phyloP scores from a whole-genome alignment of 2,888 invertebrate genomes.

The Cynaeus angustus region DNA sequence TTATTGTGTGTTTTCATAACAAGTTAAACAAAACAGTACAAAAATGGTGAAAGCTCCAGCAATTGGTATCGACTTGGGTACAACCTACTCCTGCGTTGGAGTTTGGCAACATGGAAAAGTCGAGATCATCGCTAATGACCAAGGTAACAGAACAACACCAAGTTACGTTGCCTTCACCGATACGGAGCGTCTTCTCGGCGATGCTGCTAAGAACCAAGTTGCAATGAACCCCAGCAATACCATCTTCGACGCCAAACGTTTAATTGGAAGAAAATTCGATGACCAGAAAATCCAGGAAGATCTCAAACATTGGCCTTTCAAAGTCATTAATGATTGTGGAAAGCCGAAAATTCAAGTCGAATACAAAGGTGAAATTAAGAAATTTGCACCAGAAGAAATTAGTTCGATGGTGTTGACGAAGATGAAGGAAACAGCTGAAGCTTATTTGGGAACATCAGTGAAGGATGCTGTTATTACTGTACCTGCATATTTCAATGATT shows the following conservation, averaged over 20 bases:
- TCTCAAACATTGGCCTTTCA: constrained; percentile 90
- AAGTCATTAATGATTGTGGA: constrained; percentile 77
- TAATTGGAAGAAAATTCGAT: constrained; percentile 86
- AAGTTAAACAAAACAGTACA: constrained; percentile 73
- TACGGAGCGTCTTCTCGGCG: constrained; percentile 80
- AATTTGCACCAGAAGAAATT: constrained; percentile 81
- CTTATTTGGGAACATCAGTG: constrained; percentile 74
- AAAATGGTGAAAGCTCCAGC: constrained; percentile 69
- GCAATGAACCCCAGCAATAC: constrained; percentile 84
- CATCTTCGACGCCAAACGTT: constrained; percentile 81
- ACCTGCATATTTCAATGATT: constrained; percentile 70
- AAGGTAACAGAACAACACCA: constrained; percentile 89
- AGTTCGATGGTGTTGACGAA: constrained; percentile 79
- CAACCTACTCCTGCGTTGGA: constrained; percentile 90
- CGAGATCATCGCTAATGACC: constrained; percentile 81
- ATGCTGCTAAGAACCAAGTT: constrained; percentile 82
- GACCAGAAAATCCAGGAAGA: constrained; percentile 85
- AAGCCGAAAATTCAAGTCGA: constrained; percentile 82
- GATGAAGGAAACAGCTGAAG: constrained; percentile 63
- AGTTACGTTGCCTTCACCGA: constrained; percentile 85
- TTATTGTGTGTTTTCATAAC: background rate
- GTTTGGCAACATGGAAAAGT: constrained; percentile 88
- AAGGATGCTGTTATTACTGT: constrained; percentile 72
- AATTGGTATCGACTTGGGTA: constrained; percentile 88
- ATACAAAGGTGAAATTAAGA: constrained; percentile 78